Evolutionary conservation across 2,113 vertebrate genomes (phyloP), one percentile per base, ranked within the genome.

Genomic region (Takifugu bimaculatus): DNA sequence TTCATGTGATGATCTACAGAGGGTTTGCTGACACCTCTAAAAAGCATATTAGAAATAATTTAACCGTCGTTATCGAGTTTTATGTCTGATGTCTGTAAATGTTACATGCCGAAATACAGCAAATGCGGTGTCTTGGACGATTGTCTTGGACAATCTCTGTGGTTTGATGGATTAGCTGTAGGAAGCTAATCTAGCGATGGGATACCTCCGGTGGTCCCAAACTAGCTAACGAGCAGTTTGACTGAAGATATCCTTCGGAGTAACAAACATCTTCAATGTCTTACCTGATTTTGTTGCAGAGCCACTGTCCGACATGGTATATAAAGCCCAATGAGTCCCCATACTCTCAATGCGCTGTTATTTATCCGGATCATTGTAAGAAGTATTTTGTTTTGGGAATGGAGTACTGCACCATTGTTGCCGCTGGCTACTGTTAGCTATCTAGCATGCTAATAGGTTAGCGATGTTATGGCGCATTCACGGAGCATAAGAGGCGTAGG

Each of bases 161-260:
- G 7, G 35, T 29, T 29, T 5, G 26, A 26, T 15, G 9, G 56
- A 76, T 60, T 56, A 63, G n/a, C 51, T 14, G 14, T 13, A 6
- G 6, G 14, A 15, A 6, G 66, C 32, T 76, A 54, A 66, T 44
- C 59, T 49, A 5, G 13, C 43, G 7, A 2, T 25, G 26, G 50
- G 5, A 26, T 50, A 53, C 60, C 60, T 29, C 68, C 68, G 28
- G 70, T 64, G 29, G 51, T 79, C 63, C 54, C 45, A 44, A 74
- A 70, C 58, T 64, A 54, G 85, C 85, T 83, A 86, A 75, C 70
- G 83, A 80, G 74, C 80, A 70, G 48, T 75, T 73, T 67, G 20
- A 60, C 58, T 20, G 1, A 13, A n/a, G 60, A 54, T 55, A 61
- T 50, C 64, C 60, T 54, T 14, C 20, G 39, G 14, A 43, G 32